phyloP scores from a whole-genome alignment of 2,888 invertebrate genomes.

The Napeogenes inachia region DNA sequence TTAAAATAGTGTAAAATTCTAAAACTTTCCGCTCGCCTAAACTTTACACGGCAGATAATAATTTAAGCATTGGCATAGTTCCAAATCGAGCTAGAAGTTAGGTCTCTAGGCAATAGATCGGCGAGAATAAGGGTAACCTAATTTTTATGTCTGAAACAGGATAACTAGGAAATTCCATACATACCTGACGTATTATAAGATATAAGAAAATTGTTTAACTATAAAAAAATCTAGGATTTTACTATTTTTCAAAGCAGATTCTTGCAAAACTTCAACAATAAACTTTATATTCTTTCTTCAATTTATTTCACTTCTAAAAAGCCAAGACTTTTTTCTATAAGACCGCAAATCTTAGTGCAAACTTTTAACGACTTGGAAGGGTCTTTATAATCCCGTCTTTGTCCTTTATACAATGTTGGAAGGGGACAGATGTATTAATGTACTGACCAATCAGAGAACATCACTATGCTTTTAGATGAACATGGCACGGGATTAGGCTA shows the following conservation, averaged over 20 bases:
- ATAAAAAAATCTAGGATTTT: too few species aligned
- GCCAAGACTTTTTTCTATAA: conserved; percentile 6
- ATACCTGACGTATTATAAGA: too few species aligned
- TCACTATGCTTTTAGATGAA: conserved; percentile 50
- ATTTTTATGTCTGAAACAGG: conserved; percentile 9
- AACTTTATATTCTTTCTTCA: background rate
- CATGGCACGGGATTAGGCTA: conserved; percentile 39
- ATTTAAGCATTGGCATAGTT: conserved; percentile 22
- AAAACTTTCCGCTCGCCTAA: conserved; percentile 5
- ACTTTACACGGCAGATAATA: conserved; percentile 17
- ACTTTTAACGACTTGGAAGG: conserved; percentile 42
- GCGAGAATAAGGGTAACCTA: conserved; percentile 10
- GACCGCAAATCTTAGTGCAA: conserved; percentile 37
- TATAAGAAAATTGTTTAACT: too few species aligned
- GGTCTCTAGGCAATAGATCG: conserved; percentile 14
- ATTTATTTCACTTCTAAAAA: background rate
- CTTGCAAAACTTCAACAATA: too few species aligned
- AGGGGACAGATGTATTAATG: conserved; percentile 32
- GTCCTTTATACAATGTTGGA: conserved; percentile 25
- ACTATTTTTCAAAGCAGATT: too few species aligned
- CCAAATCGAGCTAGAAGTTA: conserved; percentile 18
- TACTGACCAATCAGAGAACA: conserved; percentile 50
- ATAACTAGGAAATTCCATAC: background rate
- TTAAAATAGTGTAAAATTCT: background rate
- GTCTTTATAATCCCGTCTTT: conserved; percentile 28